Conservation (phyloP, 2,888 invertebrate genomes). For the Macrosiphum euphorbiae region DNA sequence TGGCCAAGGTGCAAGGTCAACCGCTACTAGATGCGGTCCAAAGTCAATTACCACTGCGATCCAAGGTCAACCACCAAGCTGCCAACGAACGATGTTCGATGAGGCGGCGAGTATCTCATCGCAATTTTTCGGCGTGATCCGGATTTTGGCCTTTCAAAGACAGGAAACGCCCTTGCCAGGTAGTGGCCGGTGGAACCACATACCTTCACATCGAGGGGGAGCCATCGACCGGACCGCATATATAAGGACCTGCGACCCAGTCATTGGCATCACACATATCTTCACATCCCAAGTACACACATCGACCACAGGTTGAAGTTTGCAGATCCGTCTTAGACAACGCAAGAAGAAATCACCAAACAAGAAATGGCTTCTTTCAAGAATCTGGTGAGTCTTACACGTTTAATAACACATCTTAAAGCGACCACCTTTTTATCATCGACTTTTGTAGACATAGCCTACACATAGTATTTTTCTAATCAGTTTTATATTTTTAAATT, state of each 20-base stretch:
- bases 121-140: not conserved
- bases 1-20: not conserved
- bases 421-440: not conserved
- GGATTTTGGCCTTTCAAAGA: not conserved
- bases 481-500: not conserved
- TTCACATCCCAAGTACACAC: not conserved
- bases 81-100: not conserved
- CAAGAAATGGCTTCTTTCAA: slow-evolving; percentile 44
- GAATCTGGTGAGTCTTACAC: slow-evolving; percentile 16
- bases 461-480: not conserved
- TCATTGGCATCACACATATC: not conserved
- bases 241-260: not conserved
- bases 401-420: not conserved
- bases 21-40: not conserved
- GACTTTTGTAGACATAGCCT: not conserved
- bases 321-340: slow-evolving; percentile 15
- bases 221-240: not conserved
- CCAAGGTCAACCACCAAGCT: slow-evolving; percentile 1
- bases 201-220: not conserved
- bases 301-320: slow-evolving; percentile 40
- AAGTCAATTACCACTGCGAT: not conserved
- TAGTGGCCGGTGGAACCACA: not conserved
- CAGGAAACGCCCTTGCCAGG: slow-evolving; percentile 21
- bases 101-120: not conserved
- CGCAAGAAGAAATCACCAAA: slow-evolving; percentile 10